Conservation (phyloP, 2,113 vertebrate genomes). For the Scatophagus argus region DNA sequence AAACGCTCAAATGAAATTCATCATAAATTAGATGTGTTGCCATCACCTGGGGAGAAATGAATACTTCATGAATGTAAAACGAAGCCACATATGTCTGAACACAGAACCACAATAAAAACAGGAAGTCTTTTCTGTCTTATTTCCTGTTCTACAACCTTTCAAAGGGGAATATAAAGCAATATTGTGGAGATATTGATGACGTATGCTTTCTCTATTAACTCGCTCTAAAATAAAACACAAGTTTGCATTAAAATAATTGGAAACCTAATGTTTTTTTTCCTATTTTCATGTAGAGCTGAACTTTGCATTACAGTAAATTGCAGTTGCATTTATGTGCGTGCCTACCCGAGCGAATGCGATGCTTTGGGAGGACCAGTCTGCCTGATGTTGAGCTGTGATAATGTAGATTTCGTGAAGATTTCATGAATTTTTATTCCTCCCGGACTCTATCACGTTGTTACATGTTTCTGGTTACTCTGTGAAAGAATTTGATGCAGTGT, state of each 20-base stretch:
- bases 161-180: not conserved
- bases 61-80: conserved; percentile 26
- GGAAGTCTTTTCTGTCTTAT: not conserved
- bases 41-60: conserved; percentile 13
- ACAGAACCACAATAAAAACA: not conserved
- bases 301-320: conserved; percentile 10
- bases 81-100: not conserved
- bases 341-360: not conserved
- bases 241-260: conserved; percentile 2
- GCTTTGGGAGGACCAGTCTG: conserved; percentile 5
- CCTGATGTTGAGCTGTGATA: conserved; percentile 16
- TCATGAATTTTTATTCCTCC: conserved; percentile 31
- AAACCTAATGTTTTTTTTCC: not conserved
- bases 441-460: conserved; percentile 4
- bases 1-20: conserved; percentile 16
- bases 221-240: not conserved
- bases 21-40: conserved; percentile 3
- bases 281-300: not conserved
- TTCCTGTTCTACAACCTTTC: conserved; percentile 17
- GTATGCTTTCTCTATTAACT: not conserved
- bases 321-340: not conserved
- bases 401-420: conserved; percentile 44
- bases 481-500: conserved; percentile 44
- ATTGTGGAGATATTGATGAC: conserved; percentile 6
- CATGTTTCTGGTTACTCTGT: conserved; percentile 18